These are phyloP conservation scores for Mormyrus lacerda DNA, from an alignment of 2,113 vertebrate genomes.

Conservation along the genomic window DNA sequence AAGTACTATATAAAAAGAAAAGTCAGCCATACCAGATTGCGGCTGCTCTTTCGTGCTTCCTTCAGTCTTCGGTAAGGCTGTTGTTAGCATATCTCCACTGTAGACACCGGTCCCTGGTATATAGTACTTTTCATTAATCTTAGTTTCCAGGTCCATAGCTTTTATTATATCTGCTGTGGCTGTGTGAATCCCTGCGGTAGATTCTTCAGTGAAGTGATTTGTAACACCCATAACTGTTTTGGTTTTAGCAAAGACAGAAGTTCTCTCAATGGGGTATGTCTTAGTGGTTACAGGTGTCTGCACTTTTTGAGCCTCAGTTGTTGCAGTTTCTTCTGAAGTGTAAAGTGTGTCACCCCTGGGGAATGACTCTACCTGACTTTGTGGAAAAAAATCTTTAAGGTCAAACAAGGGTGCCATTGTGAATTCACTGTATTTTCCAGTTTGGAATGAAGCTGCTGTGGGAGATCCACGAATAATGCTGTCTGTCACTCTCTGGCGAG, in stretches of 20 bases:
- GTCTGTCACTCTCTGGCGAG: slow-evolving; percentile 28
- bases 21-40: slow-evolving; percentile 71
- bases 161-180: slow-evolving; percentile 41
- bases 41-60: slow-evolving; percentile 52
- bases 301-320: neutral
- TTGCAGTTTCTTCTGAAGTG: slow-evolving; percentile 3
- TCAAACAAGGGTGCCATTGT: slow-evolving; percentile 25
- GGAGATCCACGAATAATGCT: slow-evolving; percentile 30
- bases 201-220: slow-evolving; percentile 56
- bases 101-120: slow-evolving; percentile 43
- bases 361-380: slow-evolving; percentile 15
- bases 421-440: slow-evolving; percentile 25
- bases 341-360: slow-evolving; percentile 32
- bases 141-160: slow-evolving; percentile 42
- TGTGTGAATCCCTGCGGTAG: slow-evolving; percentile 22
- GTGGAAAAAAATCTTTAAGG: slow-evolving; percentile 31
- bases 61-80: slow-evolving; percentile 41
- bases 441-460: slow-evolving; percentile 33
- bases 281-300: neutral
- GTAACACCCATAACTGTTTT: slow-evolving; percentile 55
- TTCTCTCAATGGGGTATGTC: slow-evolving; percentile 22
- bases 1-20: neutral
- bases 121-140: slow-evolving; percentile 66
- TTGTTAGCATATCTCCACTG: slow-evolving; percentile 37
- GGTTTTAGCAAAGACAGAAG: slow-evolving; percentile 42